These are phyloP conservation scores for Myotis myotis DNA, from an alignment of 2,797 vertebrate genomes.

Conservation along the genomic window DNA sequence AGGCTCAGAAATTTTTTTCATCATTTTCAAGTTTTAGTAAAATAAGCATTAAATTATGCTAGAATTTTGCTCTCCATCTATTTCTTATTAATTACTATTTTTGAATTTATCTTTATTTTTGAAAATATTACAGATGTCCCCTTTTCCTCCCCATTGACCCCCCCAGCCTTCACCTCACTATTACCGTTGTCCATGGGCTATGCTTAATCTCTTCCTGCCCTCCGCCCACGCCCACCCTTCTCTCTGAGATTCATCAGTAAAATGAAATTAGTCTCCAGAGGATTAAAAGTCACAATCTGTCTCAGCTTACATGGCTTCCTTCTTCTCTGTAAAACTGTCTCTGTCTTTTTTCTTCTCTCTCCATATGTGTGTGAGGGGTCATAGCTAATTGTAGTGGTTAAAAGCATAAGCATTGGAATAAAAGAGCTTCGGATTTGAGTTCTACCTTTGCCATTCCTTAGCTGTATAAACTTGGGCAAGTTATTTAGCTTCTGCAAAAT, in stretches of 20 bases:
- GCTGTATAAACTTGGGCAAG: not conserved
- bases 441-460: not conserved
- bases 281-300: not conserved
- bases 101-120: too few species aligned
- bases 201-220: too few species aligned
- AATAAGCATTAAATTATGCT: slow-evolving; percentile 44
- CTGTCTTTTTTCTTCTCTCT: not conserved
- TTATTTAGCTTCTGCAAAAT: slow-evolving; percentile 9
- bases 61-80: not conserved
- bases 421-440: not conserved
- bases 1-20: slow-evolving; percentile 1
- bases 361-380: not conserved
- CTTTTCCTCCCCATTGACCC: too few species aligned
- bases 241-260: not conserved
- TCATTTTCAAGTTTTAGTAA: slow-evolving; percentile 38
- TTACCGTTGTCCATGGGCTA: too few species aligned
- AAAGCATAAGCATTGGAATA: not conserved
- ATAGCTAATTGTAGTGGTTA: not conserved
- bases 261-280: not conserved
- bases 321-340: not conserved
- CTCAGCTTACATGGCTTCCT: not conserved
- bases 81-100: not conserved
- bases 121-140: too few species aligned
- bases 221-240: too few species aligned
- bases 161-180: too few species aligned